A percentile compares a stretch with the other conserved stretches of the same genome.
phyloP scores from a whole-genome alignment of 2,888 invertebrate species.

The Dolomedes plantarius region DNA sequence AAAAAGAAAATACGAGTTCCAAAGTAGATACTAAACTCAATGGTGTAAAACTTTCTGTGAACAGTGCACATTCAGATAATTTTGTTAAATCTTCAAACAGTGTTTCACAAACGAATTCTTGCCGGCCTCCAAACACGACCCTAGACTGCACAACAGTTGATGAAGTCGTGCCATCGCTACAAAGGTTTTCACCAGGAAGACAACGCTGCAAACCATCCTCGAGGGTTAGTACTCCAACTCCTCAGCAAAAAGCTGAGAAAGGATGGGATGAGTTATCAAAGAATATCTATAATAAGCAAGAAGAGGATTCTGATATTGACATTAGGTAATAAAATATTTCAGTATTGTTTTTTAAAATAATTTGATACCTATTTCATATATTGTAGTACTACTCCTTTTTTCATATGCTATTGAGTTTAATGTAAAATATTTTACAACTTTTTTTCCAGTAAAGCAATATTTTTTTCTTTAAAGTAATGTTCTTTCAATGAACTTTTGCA shows the following conservation, averaged over 20 bases:
- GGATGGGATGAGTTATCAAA: constrained; percentile 44
- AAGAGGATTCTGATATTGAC: constrained; percentile 51
- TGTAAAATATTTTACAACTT: no score
- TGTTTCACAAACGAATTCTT: neutral
- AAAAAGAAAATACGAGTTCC: neutral
- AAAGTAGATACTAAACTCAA: neutral
- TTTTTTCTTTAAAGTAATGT: no score
- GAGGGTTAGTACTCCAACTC: constrained; percentile 4
- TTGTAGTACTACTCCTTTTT: no score
- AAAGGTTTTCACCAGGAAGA: constrained; percentile 47
- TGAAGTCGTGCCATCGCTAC: constrained; percentile 52
- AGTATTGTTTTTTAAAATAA: no score
- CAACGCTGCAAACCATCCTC: constrained; percentile 23
- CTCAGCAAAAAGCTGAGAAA: constrained; percentile 34
- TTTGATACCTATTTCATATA: no score
- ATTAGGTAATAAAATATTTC: constrained; percentile 51
- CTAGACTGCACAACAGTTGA: constrained; percentile 25
- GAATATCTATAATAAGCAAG: constrained; percentile 32
- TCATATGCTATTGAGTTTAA: no score
- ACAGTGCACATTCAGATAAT: neutral
- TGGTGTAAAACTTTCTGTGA: neutral
- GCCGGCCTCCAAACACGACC: neutral
- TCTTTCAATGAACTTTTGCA: no score
- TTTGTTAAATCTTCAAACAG: neutral
- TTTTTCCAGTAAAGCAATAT: no score